Base-by-base conservation (phyloP, 2,888 invertebrate species). In the Caenorhabditis panamensis region DNA sequence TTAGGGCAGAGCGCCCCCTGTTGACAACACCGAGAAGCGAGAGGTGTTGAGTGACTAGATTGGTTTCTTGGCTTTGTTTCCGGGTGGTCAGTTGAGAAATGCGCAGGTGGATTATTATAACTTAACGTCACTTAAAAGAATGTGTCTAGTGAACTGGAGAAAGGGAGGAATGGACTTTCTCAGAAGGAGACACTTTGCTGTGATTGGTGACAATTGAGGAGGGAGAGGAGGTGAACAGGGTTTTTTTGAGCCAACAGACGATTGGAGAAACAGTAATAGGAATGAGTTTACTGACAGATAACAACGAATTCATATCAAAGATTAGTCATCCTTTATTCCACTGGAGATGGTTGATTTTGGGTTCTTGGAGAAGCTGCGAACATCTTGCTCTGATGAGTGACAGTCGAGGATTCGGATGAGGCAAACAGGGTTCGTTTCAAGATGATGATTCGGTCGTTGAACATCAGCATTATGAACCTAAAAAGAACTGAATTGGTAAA, bases 391-490 rank as follows among this genome's bases (percentile, higher is more conserved):
- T 51, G 16, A 26, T n/a, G 44, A 20, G 20, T 8, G 5, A 31
- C 31, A 6, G 31, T 31, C 5, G 31, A 18, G 18, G 44, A 13
- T 11, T 16, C 11, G 24, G 31, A 28, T 8, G 0, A 9, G 18
- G 22, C 0, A 31, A 47, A 24, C 20, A 36, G 16, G 26, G 28
- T 31, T 41, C 13, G 31, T 6, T 1, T 31, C 9, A 31, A 9
- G 31, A 72, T n/a, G 2, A 28, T 28, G 6, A 37, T 20, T 11
- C 62, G 41, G 20, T 71, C 56, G 56, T 72, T 54, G 36, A 75
- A 75, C 31, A 67, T 51, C 18, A 75, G 44, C 75, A 75, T 66
- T 16, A 75, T 66, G 5, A 73, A 58, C 1, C 67, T 68, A 44
- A 28, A 67, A 28, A 18, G 22, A 20, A 37, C n/a, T n/a, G n/a